These are phyloP conservation scores for Adoxophyes honmai DNA, from an alignment of 1,140 invertebrate species.

Conservation along the genomic window DNA sequence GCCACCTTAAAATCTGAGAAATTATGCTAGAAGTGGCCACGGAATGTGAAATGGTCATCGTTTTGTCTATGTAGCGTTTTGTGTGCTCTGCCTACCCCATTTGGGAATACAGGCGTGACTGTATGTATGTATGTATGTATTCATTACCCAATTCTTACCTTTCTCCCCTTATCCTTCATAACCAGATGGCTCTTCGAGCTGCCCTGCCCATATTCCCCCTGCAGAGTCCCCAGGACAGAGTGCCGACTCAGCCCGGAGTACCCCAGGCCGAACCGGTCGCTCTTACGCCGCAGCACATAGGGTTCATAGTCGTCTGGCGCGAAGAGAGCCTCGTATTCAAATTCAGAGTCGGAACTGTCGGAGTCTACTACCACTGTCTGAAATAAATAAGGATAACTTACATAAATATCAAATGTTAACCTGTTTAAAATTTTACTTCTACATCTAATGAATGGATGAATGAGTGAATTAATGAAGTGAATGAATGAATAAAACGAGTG, in stretches of 20 bases:
- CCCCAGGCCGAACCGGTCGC: slow-evolving; percentile 91
- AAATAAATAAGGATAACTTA: slow-evolving; percentile 27
- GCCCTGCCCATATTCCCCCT: slow-evolving; percentile 47
- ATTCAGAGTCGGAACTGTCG: slow-evolving; percentile 78
- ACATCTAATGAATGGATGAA: no score
- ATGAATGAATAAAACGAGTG: no score
- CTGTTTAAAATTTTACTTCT: no score
- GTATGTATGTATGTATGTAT: slow-evolving; percentile 16
- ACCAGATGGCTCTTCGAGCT: slow-evolving; percentile 55
- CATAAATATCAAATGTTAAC: not conserved
- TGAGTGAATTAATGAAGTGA: no score
- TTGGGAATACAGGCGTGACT: no score
- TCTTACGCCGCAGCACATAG: slow-evolving; percentile 85
- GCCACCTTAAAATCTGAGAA: no score
- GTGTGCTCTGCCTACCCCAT: no score
- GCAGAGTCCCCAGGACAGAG: slow-evolving; percentile 65
- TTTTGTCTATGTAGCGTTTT: no score
- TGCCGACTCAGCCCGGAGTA: slow-evolving; percentile 89
- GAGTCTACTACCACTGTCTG: slow-evolving; percentile 31
- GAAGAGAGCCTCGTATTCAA: slow-evolving; percentile 83
- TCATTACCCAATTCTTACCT: slow-evolving; percentile 38
- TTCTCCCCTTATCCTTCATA: slow-evolving; percentile 72
- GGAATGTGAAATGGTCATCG: no score
- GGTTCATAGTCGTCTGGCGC: slow-evolving; percentile 92
- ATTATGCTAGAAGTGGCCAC: no score